These are phyloP conservation scores for Argyresthia goedartella DNA, from an alignment of 2,888 invertebrate species.

Conservation along the genomic window DNA sequence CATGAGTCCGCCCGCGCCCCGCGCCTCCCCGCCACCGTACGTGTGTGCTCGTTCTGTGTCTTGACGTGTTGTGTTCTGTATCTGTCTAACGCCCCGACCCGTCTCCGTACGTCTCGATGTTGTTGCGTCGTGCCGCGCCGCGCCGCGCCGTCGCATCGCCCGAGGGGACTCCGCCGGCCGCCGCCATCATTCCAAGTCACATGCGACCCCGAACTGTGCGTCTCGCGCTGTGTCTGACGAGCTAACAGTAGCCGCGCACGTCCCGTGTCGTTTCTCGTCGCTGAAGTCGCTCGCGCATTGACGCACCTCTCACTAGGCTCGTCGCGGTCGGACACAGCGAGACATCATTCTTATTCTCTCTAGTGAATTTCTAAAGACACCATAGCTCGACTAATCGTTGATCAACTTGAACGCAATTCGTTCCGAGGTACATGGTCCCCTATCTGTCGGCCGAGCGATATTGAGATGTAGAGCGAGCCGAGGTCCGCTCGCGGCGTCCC, in stretches of 20 bases:
- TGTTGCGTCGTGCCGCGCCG: slow-evolving; percentile 37
- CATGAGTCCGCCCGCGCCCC: slow-evolving; percentile 43
- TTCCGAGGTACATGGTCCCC: slow-evolving; percentile 73
- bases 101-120: slow-evolving; percentile 46
- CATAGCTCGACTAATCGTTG: background rate
- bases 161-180: slow-evolving; percentile 43
- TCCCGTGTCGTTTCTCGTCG: slow-evolving; percentile 18
- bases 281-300: background rate
- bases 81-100: slow-evolving; percentile 48
- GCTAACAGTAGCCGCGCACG: slow-evolving; percentile 12
- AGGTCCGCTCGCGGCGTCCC: slow-evolving; percentile 43
- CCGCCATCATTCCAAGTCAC: slow-evolving; percentile 71
- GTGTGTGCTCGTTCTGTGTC: slow-evolving; percentile 11
- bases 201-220: slow-evolving; percentile 55
- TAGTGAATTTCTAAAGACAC: slow-evolving; percentile 23
- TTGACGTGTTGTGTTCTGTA: slow-evolving; percentile 52
- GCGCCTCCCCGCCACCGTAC: slow-evolving; percentile 31
- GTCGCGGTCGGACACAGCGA: slow-evolving; percentile 31
- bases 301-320: slow-evolving; percentile 13
- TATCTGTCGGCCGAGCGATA: slow-evolving; percentile 62
- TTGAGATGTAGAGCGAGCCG: slow-evolving; percentile 71
- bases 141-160: slow-evolving; percentile 21
- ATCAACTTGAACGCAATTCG: slow-evolving; percentile 57
- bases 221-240: slow-evolving; percentile 40
- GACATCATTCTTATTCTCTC: slow-evolving; percentile 33